Base-by-base conservation (phyloP, 2,888 invertebrate genomes). In the Drosophila engyochracea region DNA sequence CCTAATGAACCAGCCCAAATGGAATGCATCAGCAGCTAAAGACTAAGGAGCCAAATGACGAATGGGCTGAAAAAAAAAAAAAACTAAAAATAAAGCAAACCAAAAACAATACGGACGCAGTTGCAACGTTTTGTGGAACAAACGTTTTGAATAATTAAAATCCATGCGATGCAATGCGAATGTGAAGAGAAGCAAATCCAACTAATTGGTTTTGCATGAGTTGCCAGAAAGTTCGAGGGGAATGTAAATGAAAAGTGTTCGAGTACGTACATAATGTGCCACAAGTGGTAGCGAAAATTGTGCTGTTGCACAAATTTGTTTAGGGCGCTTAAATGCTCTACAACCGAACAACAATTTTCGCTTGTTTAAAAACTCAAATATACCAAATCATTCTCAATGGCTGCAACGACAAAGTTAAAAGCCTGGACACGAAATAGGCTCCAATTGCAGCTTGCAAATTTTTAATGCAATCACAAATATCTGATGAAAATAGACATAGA, bases 141-240 rank as follows among this genome's bases (percentile, higher is more conserved):
- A 81, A 69, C 82, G 54, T 51, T 61, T 64, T 60, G 60, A 82
- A 70, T 82, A 79, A 79, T 82, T 79, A 79, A 79, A 79, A 66
- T 57, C 69, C 65, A 47, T n/a, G 73, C 87, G 53, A 66, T 85
- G 70, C 72, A 64, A 65, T 74, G 72, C 70, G 68, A 70, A 70
- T 84, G 75, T 78, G 89, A 72, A 80, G 70, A 83, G 82, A 83
- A 81, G 85, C 83, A 83, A 89, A 75, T 83, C 89, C 75, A 85
- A 76, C 90, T 88, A 91, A 88, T 88, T 91, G 87, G 91, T 89
- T 87, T 89, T 91, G 91, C 87, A 91, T 91, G 91, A 88, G 83
- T 85, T 88, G 65, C 53, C 76, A 39, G 55, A 58, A 74, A 31
- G 59, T 10, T 31, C 19, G 47, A 19, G 44, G 57, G 12, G 53